A percentile compares a stretch with the other conserved stretches of the same genome.
Conservation (phyloP, 2,797 vertebrate genomes). For the Pipistrellus pipistrellus region DNA sequence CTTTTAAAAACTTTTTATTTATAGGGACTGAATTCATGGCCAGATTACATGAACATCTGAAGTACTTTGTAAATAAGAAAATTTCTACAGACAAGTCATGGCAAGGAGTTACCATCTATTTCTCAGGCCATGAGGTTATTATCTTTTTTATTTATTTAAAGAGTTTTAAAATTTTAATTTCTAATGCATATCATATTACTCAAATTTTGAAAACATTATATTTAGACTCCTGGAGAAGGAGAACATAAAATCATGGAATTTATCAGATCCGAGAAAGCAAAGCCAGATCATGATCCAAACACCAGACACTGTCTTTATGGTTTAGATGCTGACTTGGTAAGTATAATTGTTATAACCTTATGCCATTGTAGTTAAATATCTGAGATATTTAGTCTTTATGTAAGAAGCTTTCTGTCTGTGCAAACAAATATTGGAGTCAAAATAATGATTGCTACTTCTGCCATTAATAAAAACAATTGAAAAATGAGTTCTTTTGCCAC, state of each 20-base stretch:
- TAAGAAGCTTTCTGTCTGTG: neutral
- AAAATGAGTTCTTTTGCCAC: constrained; percentile 44
- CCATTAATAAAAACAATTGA: constrained; percentile 18
- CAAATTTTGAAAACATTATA: constrained; percentile 53
- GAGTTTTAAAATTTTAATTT: constrained; percentile 66
- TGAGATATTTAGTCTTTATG: constrained; percentile 27
- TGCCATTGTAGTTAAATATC: constrained; percentile 28
- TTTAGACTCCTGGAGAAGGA: constrained; percentile 97
- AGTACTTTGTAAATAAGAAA: constrained; percentile 98
- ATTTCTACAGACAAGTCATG: constrained; percentile 96
- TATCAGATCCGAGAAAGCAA: constrained; percentile 96
- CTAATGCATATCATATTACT: constrained; percentile 52
- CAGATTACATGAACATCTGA: constrained; percentile 96
- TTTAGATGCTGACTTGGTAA: constrained; percentile 98
- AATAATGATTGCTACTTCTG: constrained; percentile 22
- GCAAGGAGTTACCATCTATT: constrained; percentile 95
- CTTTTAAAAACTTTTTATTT: constrained; percentile 85
- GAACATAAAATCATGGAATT: constrained; percentile 99
- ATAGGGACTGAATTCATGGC: constrained; percentile 98
- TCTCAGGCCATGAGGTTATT: constrained; percentile 98
- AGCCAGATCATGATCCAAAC: constrained; percentile 94
- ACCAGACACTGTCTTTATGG: constrained; percentile 99
- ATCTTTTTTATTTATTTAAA: constrained; percentile 67
- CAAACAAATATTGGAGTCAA: constrained; percentile 17
- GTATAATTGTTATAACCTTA: constrained; percentile 77